Evolutionary conservation across 2,888 invertebrate species (phyloP), one percentile per base, ranked within the genome.

Genomic region (Drosophila monieri): DNA sequence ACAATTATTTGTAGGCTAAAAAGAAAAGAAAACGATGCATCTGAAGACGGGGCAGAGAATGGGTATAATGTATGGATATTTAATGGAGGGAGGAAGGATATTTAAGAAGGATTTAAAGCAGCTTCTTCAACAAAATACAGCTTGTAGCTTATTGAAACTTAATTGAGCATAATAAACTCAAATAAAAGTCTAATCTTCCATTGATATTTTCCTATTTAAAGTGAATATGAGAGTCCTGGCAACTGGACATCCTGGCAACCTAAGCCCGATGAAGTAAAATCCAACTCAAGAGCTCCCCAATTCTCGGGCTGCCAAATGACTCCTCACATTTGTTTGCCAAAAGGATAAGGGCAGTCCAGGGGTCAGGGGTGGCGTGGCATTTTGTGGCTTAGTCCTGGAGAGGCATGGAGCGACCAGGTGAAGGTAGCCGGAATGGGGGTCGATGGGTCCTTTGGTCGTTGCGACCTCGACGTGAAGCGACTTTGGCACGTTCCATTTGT

Each of bases 401-500:
- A 35, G n/a, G 14, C 35, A n/a, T 14, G 32, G 6, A n/a, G 32
- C 27, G 32, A 35, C 35, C 35, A 35, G 60, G 60, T 15, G 59
- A 60, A 60, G 59, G 61, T 35, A 35, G 18, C 43, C 23, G 27
- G 61, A 44, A 35, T 64, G 49, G 65, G 51, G 18, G 18, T 18
- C 18, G 18, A 1, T 18, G 51, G 30, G 39, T 44, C 35, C 32
- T 75, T 55, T 44, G 84, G 80, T 73, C 80, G 68, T 18, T 15
- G 9, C 65, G 68, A 65, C 47, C 52, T 60, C 66, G 73, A 60
- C 58, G 70, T 41, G 39, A 41, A 77, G 62, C 71, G 73, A 71
- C 60, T 85, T 78, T 69, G 85, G 70, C 88, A 80, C 85, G 85
- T 80, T 71, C 73, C 78, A 78, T 75, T 80, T 85, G 65, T 75